Evolutionary conservation across 2,113 vertebrate species (phyloP).

Genomic region (Pagrus major): DNA sequence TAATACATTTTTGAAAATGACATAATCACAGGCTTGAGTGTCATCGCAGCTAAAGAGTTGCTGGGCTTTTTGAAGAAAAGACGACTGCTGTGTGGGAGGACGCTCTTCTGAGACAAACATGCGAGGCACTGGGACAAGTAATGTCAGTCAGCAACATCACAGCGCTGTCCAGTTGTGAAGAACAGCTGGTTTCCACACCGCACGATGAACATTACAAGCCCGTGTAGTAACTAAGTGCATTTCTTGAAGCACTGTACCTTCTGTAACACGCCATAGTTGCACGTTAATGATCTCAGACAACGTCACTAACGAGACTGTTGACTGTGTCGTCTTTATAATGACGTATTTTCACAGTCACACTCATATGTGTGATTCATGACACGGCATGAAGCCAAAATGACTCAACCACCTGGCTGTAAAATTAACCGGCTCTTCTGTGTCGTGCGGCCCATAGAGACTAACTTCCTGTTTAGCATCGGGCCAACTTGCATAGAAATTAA

Average conservation of each 20-base stretch:
- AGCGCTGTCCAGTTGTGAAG: background rate
- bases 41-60: background rate
- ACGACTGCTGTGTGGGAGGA: background rate
- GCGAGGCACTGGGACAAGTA: background rate
- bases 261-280: no score
- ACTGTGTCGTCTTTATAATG: no score
- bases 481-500: no score
- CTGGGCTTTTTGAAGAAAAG: background rate
- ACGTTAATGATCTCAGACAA: no score
- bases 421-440: no score
- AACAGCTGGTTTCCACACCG: background rate
- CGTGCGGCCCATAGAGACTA: no score
- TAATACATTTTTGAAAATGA: background rate
- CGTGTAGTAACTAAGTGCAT: background rate
- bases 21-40: background rate
- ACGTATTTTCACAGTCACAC: no score
- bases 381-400: no score
- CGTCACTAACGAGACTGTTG: no score
- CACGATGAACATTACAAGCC: background rate
- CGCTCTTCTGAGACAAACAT: background rate
- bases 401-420: no score
- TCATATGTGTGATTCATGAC: no score
- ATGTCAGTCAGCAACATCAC: background rate
- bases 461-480: no score
- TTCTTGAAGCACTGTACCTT: background rate